phyloP scores from a whole-genome alignment of 2,797 vertebrate genomes.

The Characodon lateralis region DNA sequence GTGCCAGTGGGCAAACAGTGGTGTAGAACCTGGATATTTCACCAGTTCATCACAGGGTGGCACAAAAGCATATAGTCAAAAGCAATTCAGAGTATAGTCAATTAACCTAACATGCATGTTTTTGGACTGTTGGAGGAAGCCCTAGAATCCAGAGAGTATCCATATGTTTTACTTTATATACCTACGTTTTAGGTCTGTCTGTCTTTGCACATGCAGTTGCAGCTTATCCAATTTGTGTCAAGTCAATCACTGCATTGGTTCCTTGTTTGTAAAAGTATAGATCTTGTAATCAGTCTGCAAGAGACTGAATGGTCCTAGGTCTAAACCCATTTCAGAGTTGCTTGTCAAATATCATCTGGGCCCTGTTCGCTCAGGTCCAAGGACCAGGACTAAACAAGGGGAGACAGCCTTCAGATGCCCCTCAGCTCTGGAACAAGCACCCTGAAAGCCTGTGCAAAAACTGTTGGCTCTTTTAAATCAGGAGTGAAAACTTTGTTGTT shows the following conservation, averaged over 20 bases:
- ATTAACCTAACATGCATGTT: neutral
- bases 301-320: neutral
- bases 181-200: neutral
- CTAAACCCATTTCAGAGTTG: neutral
- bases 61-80: no score
- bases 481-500: neutral
- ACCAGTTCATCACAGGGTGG: neutral
- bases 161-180: no score
- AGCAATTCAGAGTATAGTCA: neutral
- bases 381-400: neutral
- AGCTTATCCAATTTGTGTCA: neutral
- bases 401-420: neutral
- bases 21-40: no score
- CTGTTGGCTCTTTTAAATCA: neutral
- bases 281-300: neutral
- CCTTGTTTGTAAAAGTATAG: neutral
- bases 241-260: neutral
- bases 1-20: neutral
- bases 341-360: neutral
- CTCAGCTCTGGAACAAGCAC: neutral
- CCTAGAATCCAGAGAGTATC: neutral
- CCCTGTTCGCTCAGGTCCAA: neutral
- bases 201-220: neutral
- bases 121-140: neutral
- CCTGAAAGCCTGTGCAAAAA: neutral